Evolutionary conservation across 2,797 vertebrate genomes (phyloP).

Genomic region (Rhynchonycteris naso): DNA sequence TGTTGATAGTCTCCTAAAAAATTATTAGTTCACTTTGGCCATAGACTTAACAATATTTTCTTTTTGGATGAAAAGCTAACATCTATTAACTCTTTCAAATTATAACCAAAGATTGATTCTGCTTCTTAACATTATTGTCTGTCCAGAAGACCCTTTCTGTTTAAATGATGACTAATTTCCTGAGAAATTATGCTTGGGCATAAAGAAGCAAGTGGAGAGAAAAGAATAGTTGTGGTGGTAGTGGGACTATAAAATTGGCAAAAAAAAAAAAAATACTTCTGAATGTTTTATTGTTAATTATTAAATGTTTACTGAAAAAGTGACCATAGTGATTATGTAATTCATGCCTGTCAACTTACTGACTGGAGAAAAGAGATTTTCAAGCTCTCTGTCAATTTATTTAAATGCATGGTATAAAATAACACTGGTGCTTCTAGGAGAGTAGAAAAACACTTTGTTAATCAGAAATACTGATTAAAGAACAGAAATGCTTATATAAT

Average conservation of each 20-base stretch:
- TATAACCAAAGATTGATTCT: background rate
- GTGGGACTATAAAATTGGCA: background rate
- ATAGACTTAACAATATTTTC: background rate
- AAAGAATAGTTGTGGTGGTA: background rate
- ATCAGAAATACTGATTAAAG: background rate
- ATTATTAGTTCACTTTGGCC: background rate
- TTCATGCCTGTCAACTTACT: background rate
- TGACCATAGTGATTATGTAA: background rate
- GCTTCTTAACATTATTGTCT: background rate
- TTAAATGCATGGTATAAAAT: background rate
- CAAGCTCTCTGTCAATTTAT: background rate
- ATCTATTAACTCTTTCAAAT: conserved; percentile 16
- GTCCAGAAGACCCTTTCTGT: background rate
- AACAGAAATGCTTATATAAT: background rate
- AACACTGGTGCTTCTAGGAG: background rate
- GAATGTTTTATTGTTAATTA: conserved; percentile 25
- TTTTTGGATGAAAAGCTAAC: background rate
- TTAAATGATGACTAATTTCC: background rate
- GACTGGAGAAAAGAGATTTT: background rate
- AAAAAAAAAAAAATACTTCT: background rate
- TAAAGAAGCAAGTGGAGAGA: background rate
- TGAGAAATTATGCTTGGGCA: conserved; percentile 10
- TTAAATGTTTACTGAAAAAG: background rate
- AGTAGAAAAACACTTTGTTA: background rate
- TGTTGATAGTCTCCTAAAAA: background rate